phyloP scores from a whole-genome alignment of 2,888 invertebrate species.

The Zygogramma bicolorata region DNA sequence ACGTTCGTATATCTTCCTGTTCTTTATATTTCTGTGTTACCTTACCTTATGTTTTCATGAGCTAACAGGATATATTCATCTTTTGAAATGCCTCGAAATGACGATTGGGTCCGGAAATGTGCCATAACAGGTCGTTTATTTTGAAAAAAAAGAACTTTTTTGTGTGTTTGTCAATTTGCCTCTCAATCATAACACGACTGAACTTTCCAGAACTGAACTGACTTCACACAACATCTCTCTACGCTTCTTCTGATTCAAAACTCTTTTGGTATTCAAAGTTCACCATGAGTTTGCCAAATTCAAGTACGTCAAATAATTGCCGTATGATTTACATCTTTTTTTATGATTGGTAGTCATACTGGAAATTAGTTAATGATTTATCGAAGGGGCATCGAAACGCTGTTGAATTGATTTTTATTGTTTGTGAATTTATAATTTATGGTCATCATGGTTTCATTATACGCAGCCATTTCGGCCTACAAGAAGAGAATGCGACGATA shows the following conservation, averaged over 20 bases:
- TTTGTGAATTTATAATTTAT: conserved; percentile 2
- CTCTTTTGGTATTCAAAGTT: background rate
- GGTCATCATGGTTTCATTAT: background rate
- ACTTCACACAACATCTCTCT: no score
- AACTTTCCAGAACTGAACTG: no score
- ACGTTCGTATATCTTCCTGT: no score
- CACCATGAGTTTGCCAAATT: background rate
- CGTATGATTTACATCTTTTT: background rate
- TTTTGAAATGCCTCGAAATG: no score
- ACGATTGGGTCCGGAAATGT: no score
- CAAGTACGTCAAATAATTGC: background rate
- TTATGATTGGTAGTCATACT: conserved; percentile 7
- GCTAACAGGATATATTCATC: no score
- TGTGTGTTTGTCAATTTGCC: no score
- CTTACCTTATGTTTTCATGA: no score
- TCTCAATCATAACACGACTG: no score
- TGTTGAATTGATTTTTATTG: conserved; percentile 2
- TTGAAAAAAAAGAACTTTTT: no score
- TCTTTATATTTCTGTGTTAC: no score
- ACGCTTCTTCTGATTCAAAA: background rate
- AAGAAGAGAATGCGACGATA: background rate
- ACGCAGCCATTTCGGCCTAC: background rate
- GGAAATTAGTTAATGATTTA: conserved; percentile 22
- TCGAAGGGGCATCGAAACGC: background rate
- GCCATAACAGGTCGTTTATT: no score